Conservation (phyloP, 2,113 vertebrate species). For the Panurus biarmicus region DNA sequence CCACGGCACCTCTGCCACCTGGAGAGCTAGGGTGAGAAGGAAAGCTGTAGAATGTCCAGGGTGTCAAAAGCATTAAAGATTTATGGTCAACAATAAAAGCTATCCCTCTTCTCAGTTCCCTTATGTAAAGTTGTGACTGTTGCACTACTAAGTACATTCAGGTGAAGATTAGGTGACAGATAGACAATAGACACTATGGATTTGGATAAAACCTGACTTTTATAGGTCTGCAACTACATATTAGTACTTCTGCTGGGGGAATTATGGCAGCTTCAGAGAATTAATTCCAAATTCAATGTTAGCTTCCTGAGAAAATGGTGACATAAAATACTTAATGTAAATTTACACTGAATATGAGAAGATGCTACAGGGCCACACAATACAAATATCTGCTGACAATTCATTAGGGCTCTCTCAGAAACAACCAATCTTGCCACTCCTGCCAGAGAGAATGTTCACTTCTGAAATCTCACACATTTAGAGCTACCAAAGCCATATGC, state of each 20-base stretch:
- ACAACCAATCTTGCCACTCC: not conserved
- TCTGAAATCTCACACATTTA: not conserved
- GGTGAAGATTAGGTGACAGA: not conserved
- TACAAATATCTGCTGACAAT: not conserved
- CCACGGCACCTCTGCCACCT: not conserved
- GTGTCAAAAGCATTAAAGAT: not conserved
- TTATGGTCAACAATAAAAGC: not conserved
- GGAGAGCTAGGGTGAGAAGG: not conserved
- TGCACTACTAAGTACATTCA: not conserved
- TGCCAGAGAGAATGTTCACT: not conserved
- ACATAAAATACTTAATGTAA: not conserved
- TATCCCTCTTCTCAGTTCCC: not conserved
- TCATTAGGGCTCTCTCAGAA: not conserved
- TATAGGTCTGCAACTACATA: not conserved
- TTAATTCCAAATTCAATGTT: not conserved
- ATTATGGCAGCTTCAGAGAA: not conserved
- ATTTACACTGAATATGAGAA: not conserved
- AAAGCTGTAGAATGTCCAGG: not conserved
- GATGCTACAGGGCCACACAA: not conserved
- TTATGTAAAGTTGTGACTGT: not conserved
- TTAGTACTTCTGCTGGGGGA: not conserved
- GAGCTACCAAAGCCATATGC: not conserved
- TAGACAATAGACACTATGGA: not conserved
- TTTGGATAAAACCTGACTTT: not conserved
- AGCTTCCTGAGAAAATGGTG: not conserved